phyloP scores from a whole-genome alignment of 2,888 invertebrate genomes.

The Parnassius orleans region DNA sequence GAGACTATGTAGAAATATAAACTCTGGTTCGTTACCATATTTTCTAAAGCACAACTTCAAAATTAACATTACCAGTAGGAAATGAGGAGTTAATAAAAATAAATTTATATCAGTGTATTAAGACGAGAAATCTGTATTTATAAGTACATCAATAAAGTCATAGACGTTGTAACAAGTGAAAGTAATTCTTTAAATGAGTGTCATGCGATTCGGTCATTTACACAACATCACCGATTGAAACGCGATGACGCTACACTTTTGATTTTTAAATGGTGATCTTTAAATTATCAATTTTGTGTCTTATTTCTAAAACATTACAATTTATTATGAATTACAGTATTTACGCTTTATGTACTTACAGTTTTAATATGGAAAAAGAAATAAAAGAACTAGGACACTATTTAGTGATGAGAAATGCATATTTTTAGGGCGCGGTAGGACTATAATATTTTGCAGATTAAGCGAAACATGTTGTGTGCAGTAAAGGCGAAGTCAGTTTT shows the following conservation, averaged over 20 bases:
- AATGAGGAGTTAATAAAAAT: too few species aligned
- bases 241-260: constrained; percentile 35
- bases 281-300: constrained; percentile 4
- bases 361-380: neutral
- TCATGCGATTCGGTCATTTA: constrained; percentile 61
- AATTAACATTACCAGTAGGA: too few species aligned
- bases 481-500: too few species aligned
- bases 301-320: neutral
- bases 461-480: too few species aligned
- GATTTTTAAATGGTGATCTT: constrained; percentile 6
- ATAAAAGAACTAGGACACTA: neutral
- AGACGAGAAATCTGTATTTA: too few species aligned
- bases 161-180: constrained; percentile 49
- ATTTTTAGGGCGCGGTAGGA: neutral
- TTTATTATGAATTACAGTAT: neutral
- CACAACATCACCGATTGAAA: constrained; percentile 47
- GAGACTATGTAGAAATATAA: too few species aligned
- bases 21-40: too few species aligned
- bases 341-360: neutral
- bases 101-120: too few species aligned
- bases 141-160: constrained; percentile 9
- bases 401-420: neutral
- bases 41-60: too few species aligned
- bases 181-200: constrained; percentile 47
- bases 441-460: neutral